Conservation (phyloP, 2,113 vertebrate genomes). For the Scopus umbretta region DNA sequence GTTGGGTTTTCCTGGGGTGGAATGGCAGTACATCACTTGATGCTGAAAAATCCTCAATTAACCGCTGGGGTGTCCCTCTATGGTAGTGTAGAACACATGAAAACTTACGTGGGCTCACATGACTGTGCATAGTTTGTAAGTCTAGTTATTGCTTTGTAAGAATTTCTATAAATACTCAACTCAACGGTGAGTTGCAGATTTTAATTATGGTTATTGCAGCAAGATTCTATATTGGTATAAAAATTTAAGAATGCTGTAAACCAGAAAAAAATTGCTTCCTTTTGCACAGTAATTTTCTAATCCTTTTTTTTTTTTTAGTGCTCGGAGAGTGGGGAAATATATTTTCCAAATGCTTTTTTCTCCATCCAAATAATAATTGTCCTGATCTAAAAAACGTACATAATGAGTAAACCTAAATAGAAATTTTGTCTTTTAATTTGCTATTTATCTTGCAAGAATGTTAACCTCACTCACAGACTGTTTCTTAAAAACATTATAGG, state of each 20-base stretch:
- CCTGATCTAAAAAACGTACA: not conserved
- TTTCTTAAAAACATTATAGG: slow-evolving; percentile 69
- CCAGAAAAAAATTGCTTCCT: not conserved
- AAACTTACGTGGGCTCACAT: not conserved
- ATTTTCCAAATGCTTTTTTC: not conserved
- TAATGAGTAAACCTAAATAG: not conserved
- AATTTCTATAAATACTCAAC: not conserved
- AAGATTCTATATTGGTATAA: not conserved
- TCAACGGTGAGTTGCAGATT: not conserved
- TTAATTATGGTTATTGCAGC: not conserved
- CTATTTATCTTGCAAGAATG: not conserved
- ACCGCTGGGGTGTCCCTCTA: slow-evolving; percentile 86
- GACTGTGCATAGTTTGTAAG: not conserved
- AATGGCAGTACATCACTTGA: slow-evolving; percentile 81
- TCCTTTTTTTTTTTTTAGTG: not conserved
- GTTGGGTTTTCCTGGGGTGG: slow-evolving; percentile 97
- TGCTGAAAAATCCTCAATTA: slow-evolving; percentile 80
- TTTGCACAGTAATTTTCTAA: not conserved
- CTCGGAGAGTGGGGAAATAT: not conserved
- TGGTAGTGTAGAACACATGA: slow-evolving; percentile 71
- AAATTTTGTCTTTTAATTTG: not conserved
- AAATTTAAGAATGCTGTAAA: not conserved
- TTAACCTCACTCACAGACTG: not conserved
- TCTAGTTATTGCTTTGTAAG: not conserved
- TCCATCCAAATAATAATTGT: not conserved